Evolutionary conservation across 2,888 invertebrate genomes (phyloP).

Genomic region (Athripsodes cinereus): DNA sequence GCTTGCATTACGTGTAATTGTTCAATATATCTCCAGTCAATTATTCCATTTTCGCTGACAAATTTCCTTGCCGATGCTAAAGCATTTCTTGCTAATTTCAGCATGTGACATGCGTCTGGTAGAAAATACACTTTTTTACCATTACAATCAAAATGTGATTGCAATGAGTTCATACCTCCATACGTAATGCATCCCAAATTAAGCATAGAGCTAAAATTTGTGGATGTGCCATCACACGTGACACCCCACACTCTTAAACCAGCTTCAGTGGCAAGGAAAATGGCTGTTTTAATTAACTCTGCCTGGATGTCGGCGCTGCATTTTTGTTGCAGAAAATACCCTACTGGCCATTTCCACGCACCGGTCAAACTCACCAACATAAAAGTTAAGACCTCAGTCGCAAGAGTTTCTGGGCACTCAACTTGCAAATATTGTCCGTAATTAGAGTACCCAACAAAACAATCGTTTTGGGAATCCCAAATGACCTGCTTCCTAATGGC

Average conservation of each 20-base stretch:
- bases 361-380: not conserved
- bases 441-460: not conserved
- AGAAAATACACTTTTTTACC: slow-evolving; percentile 1
- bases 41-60: not conserved
- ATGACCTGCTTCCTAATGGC: slow-evolving; percentile 3
- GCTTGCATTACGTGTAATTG: too few relatives aligned
- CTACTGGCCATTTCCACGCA: not conserved
- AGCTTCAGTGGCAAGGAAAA: not conserved
- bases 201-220: not conserved
- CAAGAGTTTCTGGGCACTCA: slow-evolving; percentile 3
- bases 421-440: not conserved
- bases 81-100: not conserved
- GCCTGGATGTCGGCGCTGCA: not conserved
- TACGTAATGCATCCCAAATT: not conserved
- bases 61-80: not conserved
- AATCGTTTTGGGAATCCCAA: not conserved
- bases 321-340: not conserved
- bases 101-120: slow-evolving; percentile 1
- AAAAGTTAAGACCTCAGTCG: not conserved
- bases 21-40: too few relatives aligned
- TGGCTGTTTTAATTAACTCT: too few relatives aligned
- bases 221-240: not conserved
- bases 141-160: too few relatives aligned
- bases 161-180: too few relatives aligned
- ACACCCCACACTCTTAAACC: not conserved